A percentile compares a stretch with the other conserved stretches of the same genome.
These are phyloP conservation scores for Mesocentrotus franciscanus DNA, from an alignment of 53 echinoderm and acorn worm genomes.

Conservation along the genomic window DNA sequence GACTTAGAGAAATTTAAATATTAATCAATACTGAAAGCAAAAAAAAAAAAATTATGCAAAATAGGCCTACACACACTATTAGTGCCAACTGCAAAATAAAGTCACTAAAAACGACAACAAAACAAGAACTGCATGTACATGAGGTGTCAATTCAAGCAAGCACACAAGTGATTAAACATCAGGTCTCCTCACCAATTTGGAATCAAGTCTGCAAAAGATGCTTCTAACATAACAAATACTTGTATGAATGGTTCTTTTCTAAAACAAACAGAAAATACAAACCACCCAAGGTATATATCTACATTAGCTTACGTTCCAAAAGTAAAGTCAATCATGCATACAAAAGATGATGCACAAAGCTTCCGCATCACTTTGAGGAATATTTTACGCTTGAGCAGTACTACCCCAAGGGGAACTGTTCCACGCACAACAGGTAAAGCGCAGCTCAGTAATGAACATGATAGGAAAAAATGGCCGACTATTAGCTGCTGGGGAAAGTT, in stretches of 20 bases:
- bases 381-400: neutral
- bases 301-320: neutral
- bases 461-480: neutral
- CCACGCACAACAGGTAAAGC: neutral
- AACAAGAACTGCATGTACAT: neutral
- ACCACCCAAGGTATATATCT: neutral
- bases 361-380: neutral
- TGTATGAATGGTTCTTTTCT: neutral
- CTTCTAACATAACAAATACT: neutral
- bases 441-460: neutral
- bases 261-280: neutral
- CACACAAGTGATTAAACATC: neutral
- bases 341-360: neutral
- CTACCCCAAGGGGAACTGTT: neutral
- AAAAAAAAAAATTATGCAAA: neutral
- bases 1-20: no score
- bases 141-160: neutral
- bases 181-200: neutral
- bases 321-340: neutral
- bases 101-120: neutral
- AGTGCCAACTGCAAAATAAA: neutral
- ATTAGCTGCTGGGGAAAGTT: neutral
- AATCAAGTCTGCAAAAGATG: neutral
- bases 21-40: neutral
- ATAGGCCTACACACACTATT: neutral